Conservation (phyloP, 2,113 vertebrate genomes). For the Tragelaphus buxtoni region DNA sequence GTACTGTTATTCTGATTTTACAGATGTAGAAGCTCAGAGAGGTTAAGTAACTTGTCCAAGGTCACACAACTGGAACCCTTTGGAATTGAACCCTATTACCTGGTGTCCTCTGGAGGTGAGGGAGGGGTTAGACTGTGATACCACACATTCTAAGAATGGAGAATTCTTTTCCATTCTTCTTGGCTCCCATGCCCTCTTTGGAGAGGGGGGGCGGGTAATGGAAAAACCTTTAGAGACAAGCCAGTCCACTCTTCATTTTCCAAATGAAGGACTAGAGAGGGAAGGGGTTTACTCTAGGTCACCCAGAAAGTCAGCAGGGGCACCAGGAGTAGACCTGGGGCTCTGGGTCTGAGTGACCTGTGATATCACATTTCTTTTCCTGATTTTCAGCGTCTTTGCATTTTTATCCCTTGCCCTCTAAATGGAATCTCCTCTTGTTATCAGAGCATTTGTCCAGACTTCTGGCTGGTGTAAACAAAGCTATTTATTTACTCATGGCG, state of each 20-base stretch:
- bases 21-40: not conserved
- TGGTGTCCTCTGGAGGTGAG: not conserved
- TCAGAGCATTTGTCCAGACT: not conserved
- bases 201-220: not conserved
- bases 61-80: not conserved
- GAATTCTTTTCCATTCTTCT: not conserved
- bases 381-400: not conserved
- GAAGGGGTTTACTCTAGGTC: not conserved
- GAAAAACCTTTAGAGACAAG: not conserved
- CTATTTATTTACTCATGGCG: not conserved
- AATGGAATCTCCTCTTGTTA: not conserved
- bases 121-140: not conserved
- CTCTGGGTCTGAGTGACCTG: not conserved
- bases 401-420: not conserved
- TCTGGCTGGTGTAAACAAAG: not conserved
- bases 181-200: not conserved
- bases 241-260: not conserved
- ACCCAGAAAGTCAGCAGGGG: not conserved
- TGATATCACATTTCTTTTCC: not conserved
- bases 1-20: not conserved
- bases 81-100: not conserved
- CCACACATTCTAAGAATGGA: not conserved
- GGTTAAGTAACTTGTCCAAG: not conserved
- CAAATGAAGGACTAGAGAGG: not conserved
- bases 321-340: not conserved